A percentile compares a stretch with the other conserved stretches of the same genome.
Evolutionary conservation across 2,113 vertebrate species (phyloP).

Genomic region (Brevimyrus niger): DNA sequence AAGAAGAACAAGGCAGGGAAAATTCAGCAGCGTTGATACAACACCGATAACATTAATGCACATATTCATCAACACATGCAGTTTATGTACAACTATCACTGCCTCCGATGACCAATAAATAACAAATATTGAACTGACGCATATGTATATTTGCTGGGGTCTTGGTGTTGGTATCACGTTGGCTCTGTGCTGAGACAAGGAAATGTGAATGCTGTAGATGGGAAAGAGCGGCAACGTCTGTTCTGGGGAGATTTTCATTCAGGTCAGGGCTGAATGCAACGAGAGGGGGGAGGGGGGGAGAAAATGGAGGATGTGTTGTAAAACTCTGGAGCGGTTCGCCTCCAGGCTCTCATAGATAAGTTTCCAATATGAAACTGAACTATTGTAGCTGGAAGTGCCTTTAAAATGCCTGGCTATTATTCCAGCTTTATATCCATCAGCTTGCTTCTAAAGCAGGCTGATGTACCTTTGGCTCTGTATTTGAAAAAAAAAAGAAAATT

Average conservation of each 20-base stretch:
- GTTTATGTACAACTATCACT: neutral
- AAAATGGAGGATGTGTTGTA: slow-evolving; percentile 29
- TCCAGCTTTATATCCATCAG: neutral
- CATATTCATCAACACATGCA: neutral
- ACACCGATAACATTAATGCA: neutral
- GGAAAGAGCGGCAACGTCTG: neutral
- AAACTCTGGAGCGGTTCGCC: slow-evolving; percentile 36
- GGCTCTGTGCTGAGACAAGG: neutral
- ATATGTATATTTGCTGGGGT: neutral
- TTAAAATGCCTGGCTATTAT: slow-evolving; percentile 43
- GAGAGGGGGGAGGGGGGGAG: slow-evolving; percentile 4
- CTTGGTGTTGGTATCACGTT: neutral
- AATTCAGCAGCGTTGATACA: neutral
- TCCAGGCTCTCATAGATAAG: slow-evolving; percentile 47
- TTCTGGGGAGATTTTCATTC: neutral
- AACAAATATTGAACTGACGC: neutral
- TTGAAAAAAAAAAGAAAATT: neutral
- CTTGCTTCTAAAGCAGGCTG: neutral
- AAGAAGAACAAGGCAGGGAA: neutral
- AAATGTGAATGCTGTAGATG: neutral
- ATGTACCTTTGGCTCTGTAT: neutral
- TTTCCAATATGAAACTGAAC: slow-evolving; percentile 53
- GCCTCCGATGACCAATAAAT: too few species aligned
- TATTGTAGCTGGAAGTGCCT: slow-evolving; percentile 32
- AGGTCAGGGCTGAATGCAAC: slow-evolving; percentile 23